Percentiles rank a stretch among this genome's conserved stretches.
Conservation (phyloP, 2,113 vertebrate species). For the Hippopotamus amphibius region DNA sequence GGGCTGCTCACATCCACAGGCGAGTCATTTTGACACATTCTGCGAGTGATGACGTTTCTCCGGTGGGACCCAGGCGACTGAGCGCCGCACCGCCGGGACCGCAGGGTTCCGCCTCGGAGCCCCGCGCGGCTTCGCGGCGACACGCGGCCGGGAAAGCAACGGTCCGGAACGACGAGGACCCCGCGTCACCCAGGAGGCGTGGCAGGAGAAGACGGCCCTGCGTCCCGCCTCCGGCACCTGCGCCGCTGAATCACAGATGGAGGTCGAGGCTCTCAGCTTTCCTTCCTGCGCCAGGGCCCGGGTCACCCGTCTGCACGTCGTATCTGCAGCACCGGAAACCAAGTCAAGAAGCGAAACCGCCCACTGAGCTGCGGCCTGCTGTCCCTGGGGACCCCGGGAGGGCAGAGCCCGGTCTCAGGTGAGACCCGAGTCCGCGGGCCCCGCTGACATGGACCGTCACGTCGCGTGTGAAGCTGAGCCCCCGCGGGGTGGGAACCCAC, state of each 20-base stretch:
- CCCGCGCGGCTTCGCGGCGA: slow-evolving; percentile 27
- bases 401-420: rapidly evolving
- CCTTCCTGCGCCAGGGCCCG: rapidly evolving
- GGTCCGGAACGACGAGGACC: neutral
- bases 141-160: slow-evolving; percentile 61
- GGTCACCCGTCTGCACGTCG: neutral
- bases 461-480: neutral
- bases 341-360: rapidly evolving
- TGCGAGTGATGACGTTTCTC: slow-evolving; percentile 82
- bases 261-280: rapidly evolving
- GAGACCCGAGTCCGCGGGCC: rapidly evolving
- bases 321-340: too few relatives aligned
- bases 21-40: slow-evolving; percentile 88
- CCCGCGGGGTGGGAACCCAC: rapidly evolving
- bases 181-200: neutral
- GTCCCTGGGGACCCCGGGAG: rapidly evolving
- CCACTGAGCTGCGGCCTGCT: rapidly evolving
- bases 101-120: slow-evolving; percentile 39
- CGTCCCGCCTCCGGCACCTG: rapidly evolving
- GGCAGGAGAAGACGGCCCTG: neutral
- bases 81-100: slow-evolving; percentile 44
- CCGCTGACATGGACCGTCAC: rapidly evolving
- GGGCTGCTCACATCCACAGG: slow-evolving; percentile 87
- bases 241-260: rapidly evolving
- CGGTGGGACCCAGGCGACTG: slow-evolving; percentile 79